Evolutionary conservation across 1,140 invertebrate species (phyloP).

Genomic region (Drosophila parvula): DNA sequence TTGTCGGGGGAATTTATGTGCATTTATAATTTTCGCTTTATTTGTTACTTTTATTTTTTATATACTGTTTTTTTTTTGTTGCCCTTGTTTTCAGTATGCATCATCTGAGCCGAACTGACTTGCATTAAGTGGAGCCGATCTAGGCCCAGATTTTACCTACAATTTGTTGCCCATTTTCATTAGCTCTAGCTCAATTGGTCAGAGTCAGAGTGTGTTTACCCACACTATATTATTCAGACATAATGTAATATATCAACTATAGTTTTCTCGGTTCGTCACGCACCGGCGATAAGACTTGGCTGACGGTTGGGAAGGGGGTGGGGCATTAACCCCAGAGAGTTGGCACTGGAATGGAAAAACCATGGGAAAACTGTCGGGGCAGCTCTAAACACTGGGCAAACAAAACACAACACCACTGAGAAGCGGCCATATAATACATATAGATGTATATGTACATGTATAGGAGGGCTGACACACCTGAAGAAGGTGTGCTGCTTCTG

Average conservation of each 20-base stretch:
- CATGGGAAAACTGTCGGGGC: slow-evolving; percentile 27
- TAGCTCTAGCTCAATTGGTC: background rate
- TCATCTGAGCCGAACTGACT: background rate
- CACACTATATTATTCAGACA: background rate
- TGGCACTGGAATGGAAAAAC: slow-evolving; percentile 24
- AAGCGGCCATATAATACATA: background rate
- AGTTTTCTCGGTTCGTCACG: slow-evolving; percentile 36
- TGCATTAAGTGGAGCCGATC: slow-evolving; percentile 2
- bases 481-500: slow-evolving; percentile 41
- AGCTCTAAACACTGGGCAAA: slow-evolving; percentile 38
- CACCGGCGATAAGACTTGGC: slow-evolving; percentile 34
- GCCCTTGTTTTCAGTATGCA: background rate
- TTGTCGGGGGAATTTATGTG: slow-evolving; percentile 53
- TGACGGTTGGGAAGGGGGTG: no score
- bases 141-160: slow-evolving; percentile 6
- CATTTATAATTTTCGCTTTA: slow-evolving; percentile 47
- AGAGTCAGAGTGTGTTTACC: no score
- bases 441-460: background rate
- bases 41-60: slow-evolving; percentile 8
- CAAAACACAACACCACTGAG: slow-evolving; percentile 18
- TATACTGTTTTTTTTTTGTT: background rate
- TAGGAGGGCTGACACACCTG: slow-evolving; percentile 37
- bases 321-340: slow-evolving; percentile 28
- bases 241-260: slow-evolving; percentile 19
- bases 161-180: slow-evolving; percentile 22